Base-by-base conservation (phyloP, 2,888 invertebrate species). In the Willowsia nigromaculata region DNA sequence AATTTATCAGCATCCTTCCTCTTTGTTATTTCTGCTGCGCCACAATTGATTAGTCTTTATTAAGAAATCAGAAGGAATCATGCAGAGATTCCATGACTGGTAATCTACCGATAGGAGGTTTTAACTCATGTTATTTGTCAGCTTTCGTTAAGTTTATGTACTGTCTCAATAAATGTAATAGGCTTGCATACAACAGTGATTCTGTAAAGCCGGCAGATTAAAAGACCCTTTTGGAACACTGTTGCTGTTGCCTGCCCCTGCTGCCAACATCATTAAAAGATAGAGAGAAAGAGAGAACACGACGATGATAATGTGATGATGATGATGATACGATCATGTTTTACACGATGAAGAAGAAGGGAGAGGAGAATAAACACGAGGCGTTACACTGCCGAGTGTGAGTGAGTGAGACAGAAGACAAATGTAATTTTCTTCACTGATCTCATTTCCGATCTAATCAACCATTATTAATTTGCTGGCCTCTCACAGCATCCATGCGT, bases 391-490 rank as follows among this genome's bases (percentile, higher is more conserved):
- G 71, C 71, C 43, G 40, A 71, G 43, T 80, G 59, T 11, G 43
- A 59, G 82, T 22, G 71, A 56, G 83, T 27, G 84, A 62, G 65
- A 68, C 62, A 86, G 76, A 86, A 86, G 86, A 86, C 86, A 86
- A 86, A 86, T 86, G 86, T 86, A 86, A 86, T 86, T 86, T 86
- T 86, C 86, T 86, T 86, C 78, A 80, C 86, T 86, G 80, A 86
- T 86, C 86, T 86, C 86, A 86, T 86, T 86, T 86, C 86, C 86
- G 86, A 86, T 86, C 86, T 86, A 86, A 86, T 86, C 86, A 86
- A 86, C 80, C 78, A 86, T 86, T 78, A 86, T 86, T 86, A 86
- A 86, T 86, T 86, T 81, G 86, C 86, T 86, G 80, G 86, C 81
- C 86, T 80, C 80, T 86, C 80, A 30, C 80, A 86, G 86, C 86